Base-by-base conservation (phyloP, 2,888 invertebrate species). In the Acanthosepion pharaonis region DNA sequence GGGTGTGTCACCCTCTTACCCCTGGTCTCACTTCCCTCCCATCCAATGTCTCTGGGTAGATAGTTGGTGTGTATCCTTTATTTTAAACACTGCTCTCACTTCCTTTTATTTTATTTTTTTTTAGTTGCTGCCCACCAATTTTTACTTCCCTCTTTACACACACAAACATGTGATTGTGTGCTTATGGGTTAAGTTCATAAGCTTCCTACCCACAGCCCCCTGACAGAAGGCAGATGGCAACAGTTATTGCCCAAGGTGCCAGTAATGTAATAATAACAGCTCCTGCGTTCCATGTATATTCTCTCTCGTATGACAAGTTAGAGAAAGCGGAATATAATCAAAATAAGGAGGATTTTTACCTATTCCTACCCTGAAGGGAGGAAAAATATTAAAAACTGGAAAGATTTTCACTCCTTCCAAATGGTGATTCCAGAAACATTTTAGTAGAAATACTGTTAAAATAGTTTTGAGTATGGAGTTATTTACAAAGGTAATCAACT, bases 401-500 rank as follows among this genome's bases (percentile, higher is more conserved):
- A n/a, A 78, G 9, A 78, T 78, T 18, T 33, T 18, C n/a, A n/a
- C 9, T 15, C 78, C 78, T 15, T 78, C n/a, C n/a, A 78, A 78
- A 18, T 78, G n/a, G 9, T n/a, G n/a, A n/a, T 78, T 33, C 78
- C 18, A 23, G n/a, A 78, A 78, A n/a, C 15, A 78, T 78, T 78
- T 78, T n/a, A n/a, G 11, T 78, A 78, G n/a, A 78, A 78, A 78
- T 11, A 78, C 15, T 15, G n/a, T 78, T 15, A 11, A 78, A 78
- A 78, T 78, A 78, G n/a, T 78, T 33, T 42, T 93, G 28, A 28
- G 51, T 25, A 53, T 53, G 49, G 93, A 93, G 48, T 93, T 93
- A 93, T 53, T 93, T n/a, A 28, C 51, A n/a, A 93, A 93, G 25
- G 51, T 93, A n/a, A 93, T 93, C 18, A 28, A 93, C 28, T 93